phyloP scores from a whole-genome alignment of 2,797 vertebrate genomes.

The Sciurus carolinensis region DNA sequence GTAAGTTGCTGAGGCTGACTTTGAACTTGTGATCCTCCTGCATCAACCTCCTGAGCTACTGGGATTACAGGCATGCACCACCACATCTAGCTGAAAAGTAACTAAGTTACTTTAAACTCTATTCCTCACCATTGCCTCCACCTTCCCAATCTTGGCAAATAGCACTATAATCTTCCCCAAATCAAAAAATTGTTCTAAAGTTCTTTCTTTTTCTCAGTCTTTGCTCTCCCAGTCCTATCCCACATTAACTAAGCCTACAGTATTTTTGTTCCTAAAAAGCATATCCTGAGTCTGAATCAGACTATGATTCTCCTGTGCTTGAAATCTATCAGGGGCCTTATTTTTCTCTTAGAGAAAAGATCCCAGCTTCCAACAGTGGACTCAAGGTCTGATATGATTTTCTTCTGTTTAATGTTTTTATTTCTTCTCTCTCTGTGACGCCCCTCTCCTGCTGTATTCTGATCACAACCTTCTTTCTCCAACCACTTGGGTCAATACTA shows the following conservation, averaged over 20 bases:
- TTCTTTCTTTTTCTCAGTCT: background rate
- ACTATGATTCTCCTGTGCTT: background rate
- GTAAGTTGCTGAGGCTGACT: too few species aligned
- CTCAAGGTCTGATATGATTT: background rate
- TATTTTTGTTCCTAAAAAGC: background rate
- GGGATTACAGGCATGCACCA: too few species aligned
- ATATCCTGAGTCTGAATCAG: slow-evolving; percentile 9
- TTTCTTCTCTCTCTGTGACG: background rate
- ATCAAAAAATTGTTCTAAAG: background rate
- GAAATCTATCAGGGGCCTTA: background rate
- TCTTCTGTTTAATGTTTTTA: background rate
- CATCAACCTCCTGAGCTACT: too few species aligned
- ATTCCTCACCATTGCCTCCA: background rate
- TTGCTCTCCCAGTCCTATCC: background rate
- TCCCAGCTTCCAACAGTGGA: background rate
- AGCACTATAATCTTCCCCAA: background rate
- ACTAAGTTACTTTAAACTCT: background rate
- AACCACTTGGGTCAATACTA: background rate
- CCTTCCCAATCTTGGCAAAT: background rate
- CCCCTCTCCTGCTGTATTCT: background rate
- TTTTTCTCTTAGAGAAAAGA: slow-evolving; percentile 33
- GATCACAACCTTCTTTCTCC: background rate
- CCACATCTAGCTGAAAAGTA: background rate
- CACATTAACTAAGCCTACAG: background rate
- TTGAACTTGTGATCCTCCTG: too few species aligned